Conservation (phyloP, 2,888 invertebrate genomes). For the Andrena dorsata region DNA sequence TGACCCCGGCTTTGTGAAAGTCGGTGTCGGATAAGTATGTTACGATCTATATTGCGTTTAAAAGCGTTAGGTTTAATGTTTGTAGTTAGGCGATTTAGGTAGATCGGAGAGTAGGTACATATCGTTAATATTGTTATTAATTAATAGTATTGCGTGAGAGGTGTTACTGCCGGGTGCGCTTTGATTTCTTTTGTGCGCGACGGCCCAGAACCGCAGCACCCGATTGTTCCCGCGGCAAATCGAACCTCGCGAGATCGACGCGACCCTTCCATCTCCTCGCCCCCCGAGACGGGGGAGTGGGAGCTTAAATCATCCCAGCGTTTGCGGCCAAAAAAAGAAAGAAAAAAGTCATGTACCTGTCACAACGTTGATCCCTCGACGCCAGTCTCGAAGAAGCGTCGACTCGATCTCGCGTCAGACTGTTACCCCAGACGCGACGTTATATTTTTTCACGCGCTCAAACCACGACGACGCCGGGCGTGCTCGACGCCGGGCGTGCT, state of each 20-base stretch:
- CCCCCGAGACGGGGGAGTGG: too few relatives aligned
- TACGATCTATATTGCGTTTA: constrained; percentile 76
- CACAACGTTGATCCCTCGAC: constrained; percentile 39
- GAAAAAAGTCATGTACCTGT: constrained; percentile 47
- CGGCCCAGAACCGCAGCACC: neutral
- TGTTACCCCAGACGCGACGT: constrained; percentile 3
- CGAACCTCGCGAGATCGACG: constrained; percentile 25
- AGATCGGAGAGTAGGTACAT: constrained; percentile 79
- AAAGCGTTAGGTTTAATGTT: constrained; percentile 79
- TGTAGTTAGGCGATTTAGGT: constrained; percentile 75
- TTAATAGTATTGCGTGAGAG: constrained; percentile 80
- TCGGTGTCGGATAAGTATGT: constrained; percentile 65
- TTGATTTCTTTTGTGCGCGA: constrained; percentile 76
- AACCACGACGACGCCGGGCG: constrained; percentile 8
- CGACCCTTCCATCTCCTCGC: neutral
- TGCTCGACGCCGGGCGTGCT: constrained; percentile 26
- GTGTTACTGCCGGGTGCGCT: constrained; percentile 78
- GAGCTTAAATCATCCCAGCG: neutral
- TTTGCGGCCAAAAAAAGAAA: neutral
- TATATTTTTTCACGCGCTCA: constrained; percentile 58
- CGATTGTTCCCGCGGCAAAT: neutral
- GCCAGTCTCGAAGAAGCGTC: constrained; percentile 35
- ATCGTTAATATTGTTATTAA: constrained; percentile 81
- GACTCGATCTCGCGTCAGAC: constrained; percentile 35
- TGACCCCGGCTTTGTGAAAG: constrained; percentile 63